phyloP scores from a whole-genome alignment of 2,113 vertebrate genomes.

The Piaya cayana region DNA sequence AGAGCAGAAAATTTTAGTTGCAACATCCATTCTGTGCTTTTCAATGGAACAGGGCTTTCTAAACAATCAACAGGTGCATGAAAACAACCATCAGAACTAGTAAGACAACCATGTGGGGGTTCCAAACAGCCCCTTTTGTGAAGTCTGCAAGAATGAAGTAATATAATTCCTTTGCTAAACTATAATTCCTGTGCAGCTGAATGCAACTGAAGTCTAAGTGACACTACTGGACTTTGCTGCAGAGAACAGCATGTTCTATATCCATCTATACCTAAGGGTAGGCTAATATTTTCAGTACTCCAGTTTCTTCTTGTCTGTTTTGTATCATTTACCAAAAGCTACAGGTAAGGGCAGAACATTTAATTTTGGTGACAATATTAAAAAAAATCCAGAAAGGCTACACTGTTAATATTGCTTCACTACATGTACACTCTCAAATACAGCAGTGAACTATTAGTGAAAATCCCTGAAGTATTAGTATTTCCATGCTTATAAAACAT shows the following conservation, averaged over 20 bases:
- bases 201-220: conserved; percentile 7
- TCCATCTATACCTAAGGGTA: not conserved
- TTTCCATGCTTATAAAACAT: not conserved
- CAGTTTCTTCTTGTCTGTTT: not conserved
- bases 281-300: not conserved
- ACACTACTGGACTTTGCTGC: not conserved
- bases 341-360: not conserved
- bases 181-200: not conserved
- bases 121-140: not conserved
- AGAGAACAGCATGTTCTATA: not conserved
- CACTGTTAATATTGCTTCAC: not conserved
- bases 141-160: not conserved
- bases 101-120: not conserved
- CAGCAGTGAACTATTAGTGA: not conserved
- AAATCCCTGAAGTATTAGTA: not conserved
- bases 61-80: not conserved
- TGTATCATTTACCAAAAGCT: not conserved
- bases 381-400: not conserved
- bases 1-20: not conserved
- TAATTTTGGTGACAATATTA: not conserved
- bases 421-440: not conserved
- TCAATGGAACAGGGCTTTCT: not conserved
- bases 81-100: not conserved
- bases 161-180: not conserved
- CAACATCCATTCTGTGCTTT: not conserved